Evolutionary conservation across 1,140 invertebrate species (phyloP), one percentile per base, ranked within the genome.

Genomic region (Pseudomyrmex flavicornis): DNA sequence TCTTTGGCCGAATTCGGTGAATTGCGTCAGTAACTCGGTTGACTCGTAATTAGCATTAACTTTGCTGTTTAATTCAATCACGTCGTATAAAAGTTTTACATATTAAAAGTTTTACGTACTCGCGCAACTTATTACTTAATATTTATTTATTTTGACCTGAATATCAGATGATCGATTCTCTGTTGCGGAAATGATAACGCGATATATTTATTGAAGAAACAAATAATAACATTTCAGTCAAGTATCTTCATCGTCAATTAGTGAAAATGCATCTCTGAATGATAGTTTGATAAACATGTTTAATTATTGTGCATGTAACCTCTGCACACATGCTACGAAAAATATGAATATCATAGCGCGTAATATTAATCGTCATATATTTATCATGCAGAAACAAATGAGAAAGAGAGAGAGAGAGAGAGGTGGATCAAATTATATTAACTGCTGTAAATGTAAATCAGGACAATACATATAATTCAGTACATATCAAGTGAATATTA

Each of bases 31-130:
- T 75, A 62, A 68, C 68, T 68, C 46, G 63, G 17, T 15, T 26
- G 17, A 17, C 56, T 68, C 26, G 50, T 35, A 22, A 69, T 77
- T 54, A 58, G n/a, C 26, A 54, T 77, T 77, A 69, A 56, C 17
- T 77, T 50, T 7, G 13, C 13, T 22, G 50, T 26, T 22, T 77
- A 77, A 77, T 77, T 77, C 35, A 68, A 9, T 7, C 17, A 54
- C 17, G 17, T 13, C 9, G 1, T 56, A 68, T 35, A 35, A 35
- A 35, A 35, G 56, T 44, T 69, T 68, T 10, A 35, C 35, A 0
- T 35, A 35, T 35, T 35, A 7, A 35, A 35, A 35, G 35, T 35
- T 35, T 35, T 35, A 35, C 5, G 35, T 35, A 7, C 35, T 35
- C 35, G 35, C 35, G 35, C 35, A 5, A 35, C 35, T 35, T 35